phyloP scores from a whole-genome alignment of 1,140 invertebrate species.

The Berghia stephanieae region DNA sequence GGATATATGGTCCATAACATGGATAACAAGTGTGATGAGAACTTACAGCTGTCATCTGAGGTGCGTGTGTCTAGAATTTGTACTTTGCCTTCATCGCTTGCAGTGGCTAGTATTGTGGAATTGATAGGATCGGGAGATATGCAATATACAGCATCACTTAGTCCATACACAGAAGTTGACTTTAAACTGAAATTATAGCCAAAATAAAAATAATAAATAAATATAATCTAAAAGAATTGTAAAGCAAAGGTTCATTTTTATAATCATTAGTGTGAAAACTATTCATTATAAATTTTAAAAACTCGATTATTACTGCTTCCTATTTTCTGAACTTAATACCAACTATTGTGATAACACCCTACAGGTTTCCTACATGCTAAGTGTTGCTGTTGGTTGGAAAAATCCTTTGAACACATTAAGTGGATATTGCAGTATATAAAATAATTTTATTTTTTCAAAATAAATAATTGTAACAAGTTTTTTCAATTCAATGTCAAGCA shows the following conservation, averaged over 20 bases:
- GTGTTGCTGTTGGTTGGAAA: too few species aligned
- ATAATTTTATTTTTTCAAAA: neutral
- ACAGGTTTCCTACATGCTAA: too few species aligned
- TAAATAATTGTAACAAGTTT: neutral
- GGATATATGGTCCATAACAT: too few species aligned
- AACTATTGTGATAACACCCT: neutral
- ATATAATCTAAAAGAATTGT: neutral
- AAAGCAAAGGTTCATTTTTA: neutral
- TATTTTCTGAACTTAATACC: neutral
- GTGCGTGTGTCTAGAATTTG: conserved; percentile 85
- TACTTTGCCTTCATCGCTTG: conserved; percentile 88
- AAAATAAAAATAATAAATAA: neutral
- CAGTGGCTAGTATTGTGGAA: conserved; percentile 84
- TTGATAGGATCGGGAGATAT: conserved; percentile 86
- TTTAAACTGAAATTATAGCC: conserved; percentile 41
- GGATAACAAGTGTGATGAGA: neutral
- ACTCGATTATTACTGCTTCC: too few species aligned
- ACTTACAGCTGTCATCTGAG: conserved; percentile 70
- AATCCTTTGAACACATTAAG: too few species aligned
- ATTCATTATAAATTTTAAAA: too few species aligned
- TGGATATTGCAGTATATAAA: neutral
- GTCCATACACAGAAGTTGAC: conserved; percentile 80
- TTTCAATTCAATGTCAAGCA: neutral
- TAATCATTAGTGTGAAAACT: too few species aligned
- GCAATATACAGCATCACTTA: conserved; percentile 89